A percentile compares a stretch with the other conserved stretches of the same genome.
Evolutionary conservation across 64 coral and sea anemone genomes (phyloP).

Genomic region (Exaiptasia diaphana): DNA sequence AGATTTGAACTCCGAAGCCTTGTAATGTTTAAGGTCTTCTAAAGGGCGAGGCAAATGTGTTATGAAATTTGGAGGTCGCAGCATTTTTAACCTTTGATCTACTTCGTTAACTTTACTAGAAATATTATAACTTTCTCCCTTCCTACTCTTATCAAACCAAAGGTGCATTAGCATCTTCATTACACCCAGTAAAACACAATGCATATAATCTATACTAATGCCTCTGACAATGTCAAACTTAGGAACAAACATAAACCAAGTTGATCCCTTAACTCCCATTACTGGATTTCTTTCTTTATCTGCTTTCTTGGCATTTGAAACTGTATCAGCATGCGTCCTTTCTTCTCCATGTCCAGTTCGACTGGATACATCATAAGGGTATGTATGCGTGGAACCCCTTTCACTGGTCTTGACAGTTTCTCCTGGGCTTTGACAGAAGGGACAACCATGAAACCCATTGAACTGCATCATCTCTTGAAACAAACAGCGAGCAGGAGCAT

Average conservation of each 20-base stretch:
- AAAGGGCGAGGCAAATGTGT: slow-evolving; percentile 15
- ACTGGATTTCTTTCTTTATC: neutral
- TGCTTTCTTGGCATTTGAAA: slow-evolving; percentile 40
- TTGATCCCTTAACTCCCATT: neutral
- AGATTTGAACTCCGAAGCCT: slow-evolving; percentile 35
- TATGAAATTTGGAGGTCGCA: slow-evolving; percentile 32
- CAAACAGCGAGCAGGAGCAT: slow-evolving; percentile 42
- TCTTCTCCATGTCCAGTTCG: neutral
- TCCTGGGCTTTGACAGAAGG: slow-evolving; percentile 14
- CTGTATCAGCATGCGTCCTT: slow-evolving; percentile 8
- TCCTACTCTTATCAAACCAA: slow-evolving; percentile 34
- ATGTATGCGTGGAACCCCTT: slow-evolving; percentile 14
- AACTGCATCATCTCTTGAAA: slow-evolving; percentile 34
- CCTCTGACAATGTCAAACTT: slow-evolving; percentile 37
- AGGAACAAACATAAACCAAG: slow-evolving; percentile 40
- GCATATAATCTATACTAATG: slow-evolving; percentile 34
- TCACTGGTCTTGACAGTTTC: slow-evolving; percentile 50
- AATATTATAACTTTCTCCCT: neutral
- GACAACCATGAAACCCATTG: slow-evolving; percentile 56
- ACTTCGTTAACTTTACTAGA: neutral
- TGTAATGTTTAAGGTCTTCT: slow-evolving; percentile 20
- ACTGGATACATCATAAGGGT: slow-evolving; percentile 10
- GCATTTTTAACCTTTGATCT: neutral
- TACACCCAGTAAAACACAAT: slow-evolving; percentile 20
- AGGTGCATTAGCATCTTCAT: slow-evolving; percentile 31